phyloP scores from a whole-genome alignment of 2,797 vertebrate species.

The Okamejei kenojei region DNA sequence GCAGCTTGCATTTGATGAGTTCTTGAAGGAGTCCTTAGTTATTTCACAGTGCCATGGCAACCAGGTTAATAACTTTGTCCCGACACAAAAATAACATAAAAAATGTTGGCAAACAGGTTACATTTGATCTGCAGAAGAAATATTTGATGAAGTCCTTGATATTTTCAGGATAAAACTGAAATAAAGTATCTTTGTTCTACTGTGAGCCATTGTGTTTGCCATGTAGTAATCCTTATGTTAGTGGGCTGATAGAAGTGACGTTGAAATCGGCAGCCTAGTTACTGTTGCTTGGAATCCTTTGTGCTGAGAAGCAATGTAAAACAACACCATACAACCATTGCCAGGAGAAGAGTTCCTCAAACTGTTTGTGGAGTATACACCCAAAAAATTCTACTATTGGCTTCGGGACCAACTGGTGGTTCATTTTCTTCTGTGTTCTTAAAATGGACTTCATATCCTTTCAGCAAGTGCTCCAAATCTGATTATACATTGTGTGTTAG shows the following conservation, averaged over 20 bases:
- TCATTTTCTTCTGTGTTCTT: not conserved
- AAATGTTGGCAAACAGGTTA: not conserved
- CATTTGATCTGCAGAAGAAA: not conserved
- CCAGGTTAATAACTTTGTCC: slow-evolving; percentile 40
- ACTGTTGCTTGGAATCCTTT: slow-evolving; percentile 53
- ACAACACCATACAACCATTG: not conserved
- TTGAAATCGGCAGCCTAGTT: slow-evolving; percentile 50
- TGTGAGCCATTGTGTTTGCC: slow-evolving; percentile 32
- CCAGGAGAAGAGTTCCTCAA: not conserved
- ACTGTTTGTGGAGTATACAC: not conserved
- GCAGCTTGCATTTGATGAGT: not conserved
- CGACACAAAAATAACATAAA: not conserved
- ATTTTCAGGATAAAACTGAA: not conserved
- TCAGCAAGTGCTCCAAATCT: not conserved
- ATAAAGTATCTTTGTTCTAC: not conserved
- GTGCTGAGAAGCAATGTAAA: not conserved
- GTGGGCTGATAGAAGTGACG: slow-evolving; percentile 47
- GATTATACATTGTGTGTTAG: not conserved
- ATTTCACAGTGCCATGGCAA: slow-evolving; percentile 48
- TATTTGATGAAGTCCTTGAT: not conserved
- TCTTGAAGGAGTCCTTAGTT: not conserved
- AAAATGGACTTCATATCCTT: not conserved
- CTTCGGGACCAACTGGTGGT: not conserved
- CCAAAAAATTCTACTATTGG: not conserved
- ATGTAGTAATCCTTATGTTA: slow-evolving; percentile 41